Evolutionary conservation across 2,797 vertebrate genomes (phyloP), one percentile per base, ranked within the genome.

Genomic region (Clarias pachynema): DNA sequence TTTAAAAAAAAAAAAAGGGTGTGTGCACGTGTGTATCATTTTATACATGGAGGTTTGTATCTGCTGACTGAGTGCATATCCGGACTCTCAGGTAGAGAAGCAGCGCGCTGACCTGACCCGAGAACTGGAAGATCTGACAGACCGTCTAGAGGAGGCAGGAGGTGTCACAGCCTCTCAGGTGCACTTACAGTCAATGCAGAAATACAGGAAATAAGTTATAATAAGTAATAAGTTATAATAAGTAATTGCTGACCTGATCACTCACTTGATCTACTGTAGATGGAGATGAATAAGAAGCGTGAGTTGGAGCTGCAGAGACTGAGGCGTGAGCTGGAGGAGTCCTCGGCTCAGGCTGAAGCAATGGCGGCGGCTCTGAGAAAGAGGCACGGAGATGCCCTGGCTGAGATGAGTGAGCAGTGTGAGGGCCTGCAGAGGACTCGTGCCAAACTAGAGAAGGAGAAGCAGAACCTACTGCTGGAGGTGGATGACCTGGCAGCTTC

Each of bases 361-460:
- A 84, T 94, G 69, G 91, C 94, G 0, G 88, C 72, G 0, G 89
- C 95, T 1, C 91, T 96, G 86, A 90, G 94, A 82, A 96, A 95
- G 84, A 92, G 95, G 0, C 95, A 96, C 82, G 26, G 91, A 0
- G 95, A 96, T 0, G 89, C 92, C 1, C 86, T 94, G 93, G 85
- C 92, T 0, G 95, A 96, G 86, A 92, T 96, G 81, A 93, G 91
- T 15, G 96, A 96, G 89, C 96, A 96, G 91, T 95, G 93, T 0
- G 95, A 96, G 85, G 88, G 91, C 57, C 93, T 96, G 89, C 96
- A 96, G 92, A 90, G 96, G 85, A 90, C 91, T 74, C 91, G 95
- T 2, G 92, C 92, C 89, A 96, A 95, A 26, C 94, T 96, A 90
- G 96, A 96, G 89, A 96, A 96, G 86, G 96, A 96, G 69, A 96